These are phyloP conservation scores for Phoeniculus purpureus DNA, from an alignment of 2,797 vertebrate species.

Conservation along the genomic window DNA sequence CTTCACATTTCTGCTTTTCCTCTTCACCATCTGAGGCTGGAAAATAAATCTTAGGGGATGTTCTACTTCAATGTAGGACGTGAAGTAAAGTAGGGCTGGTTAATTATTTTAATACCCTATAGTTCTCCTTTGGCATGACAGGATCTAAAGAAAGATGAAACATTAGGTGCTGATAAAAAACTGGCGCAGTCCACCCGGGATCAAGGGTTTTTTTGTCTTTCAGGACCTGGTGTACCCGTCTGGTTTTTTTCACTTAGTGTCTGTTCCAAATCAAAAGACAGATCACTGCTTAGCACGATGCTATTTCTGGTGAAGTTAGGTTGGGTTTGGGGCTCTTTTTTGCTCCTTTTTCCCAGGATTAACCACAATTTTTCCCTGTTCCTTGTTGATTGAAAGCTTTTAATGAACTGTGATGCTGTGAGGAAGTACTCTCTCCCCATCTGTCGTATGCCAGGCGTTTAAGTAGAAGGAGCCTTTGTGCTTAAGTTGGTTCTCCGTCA, in stretches of 20 bases:
- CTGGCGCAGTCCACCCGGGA: background rate
- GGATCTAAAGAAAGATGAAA: background rate
- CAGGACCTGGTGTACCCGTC: background rate
- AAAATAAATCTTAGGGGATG: background rate
- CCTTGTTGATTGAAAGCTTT: background rate
- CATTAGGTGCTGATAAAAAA: background rate
- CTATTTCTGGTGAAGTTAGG: background rate
- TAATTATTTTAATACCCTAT: background rate
- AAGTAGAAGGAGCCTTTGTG: conserved; percentile 39
- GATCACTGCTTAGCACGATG: background rate
- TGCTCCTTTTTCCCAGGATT: background rate
- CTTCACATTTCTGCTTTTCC: background rate
- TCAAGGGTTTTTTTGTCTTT: background rate
- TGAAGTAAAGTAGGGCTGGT: background rate
- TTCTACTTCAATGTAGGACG: background rate
- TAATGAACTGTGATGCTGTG: conserved; percentile 31
- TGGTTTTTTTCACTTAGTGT: background rate
- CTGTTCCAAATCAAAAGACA: background rate
- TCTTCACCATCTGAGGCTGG: background rate
- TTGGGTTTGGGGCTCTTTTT: background rate
- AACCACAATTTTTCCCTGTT: background rate
- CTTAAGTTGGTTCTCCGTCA: background rate
- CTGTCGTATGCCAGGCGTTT: background rate
- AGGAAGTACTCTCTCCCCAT: conserved; percentile 3
- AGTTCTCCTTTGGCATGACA: background rate